Percentiles rank a stretch among this genome's conserved stretches.
These are phyloP conservation scores for Lasioglossum pauxillum DNA, from an alignment of 2,888 invertebrate species.

Conservation along the genomic window DNA sequence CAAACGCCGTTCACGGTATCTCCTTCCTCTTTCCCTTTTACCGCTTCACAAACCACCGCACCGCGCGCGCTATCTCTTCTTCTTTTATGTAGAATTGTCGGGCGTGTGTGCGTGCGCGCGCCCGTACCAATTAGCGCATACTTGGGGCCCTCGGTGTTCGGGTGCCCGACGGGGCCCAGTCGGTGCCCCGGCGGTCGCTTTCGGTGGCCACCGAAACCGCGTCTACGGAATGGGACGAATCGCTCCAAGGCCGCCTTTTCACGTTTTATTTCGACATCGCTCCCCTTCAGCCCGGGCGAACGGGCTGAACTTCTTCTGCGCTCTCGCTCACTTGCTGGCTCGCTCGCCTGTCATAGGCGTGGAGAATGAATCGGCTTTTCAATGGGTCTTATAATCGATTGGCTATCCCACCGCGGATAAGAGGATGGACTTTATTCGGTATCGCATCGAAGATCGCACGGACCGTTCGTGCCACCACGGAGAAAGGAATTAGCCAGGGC, in stretches of 20 bases:
- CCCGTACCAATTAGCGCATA: slow-evolving; percentile 84
- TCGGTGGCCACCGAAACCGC: slow-evolving; percentile 57
- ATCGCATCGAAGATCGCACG: neutral
- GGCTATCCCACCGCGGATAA: slow-evolving; percentile 5
- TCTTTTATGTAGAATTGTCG: slow-evolving; percentile 49
- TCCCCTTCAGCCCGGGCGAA: neutral
- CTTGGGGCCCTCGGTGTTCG: slow-evolving; percentile 79
- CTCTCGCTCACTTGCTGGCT: neutral
- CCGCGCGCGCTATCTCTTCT: slow-evolving; percentile 51
- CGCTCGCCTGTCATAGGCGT: neutral
- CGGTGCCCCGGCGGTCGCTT: slow-evolving; percentile 37
- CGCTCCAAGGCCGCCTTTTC: slow-evolving; percentile 44
- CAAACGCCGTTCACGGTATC: slow-evolving; percentile 58
- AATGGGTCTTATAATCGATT: slow-evolving; percentile 15
- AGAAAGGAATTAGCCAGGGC: neutral
- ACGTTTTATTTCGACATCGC: slow-evolving; percentile 18
- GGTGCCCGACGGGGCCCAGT: slow-evolving; percentile 36
- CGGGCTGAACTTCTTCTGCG: neutral
- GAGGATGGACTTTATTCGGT: slow-evolving; percentile 15
- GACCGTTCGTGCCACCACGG: neutral
- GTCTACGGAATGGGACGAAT: slow-evolving; percentile 55
- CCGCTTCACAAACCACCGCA: slow-evolving; percentile 7
- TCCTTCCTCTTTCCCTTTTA: slow-evolving; percentile 45
- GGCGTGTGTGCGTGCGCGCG: slow-evolving; percentile 73
- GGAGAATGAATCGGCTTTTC: slow-evolving; percentile 9